These are phyloP conservation scores for Cherax quadricarinatus DNA, from an alignment of 1,140 invertebrate genomes.

Conservation along the genomic window DNA sequence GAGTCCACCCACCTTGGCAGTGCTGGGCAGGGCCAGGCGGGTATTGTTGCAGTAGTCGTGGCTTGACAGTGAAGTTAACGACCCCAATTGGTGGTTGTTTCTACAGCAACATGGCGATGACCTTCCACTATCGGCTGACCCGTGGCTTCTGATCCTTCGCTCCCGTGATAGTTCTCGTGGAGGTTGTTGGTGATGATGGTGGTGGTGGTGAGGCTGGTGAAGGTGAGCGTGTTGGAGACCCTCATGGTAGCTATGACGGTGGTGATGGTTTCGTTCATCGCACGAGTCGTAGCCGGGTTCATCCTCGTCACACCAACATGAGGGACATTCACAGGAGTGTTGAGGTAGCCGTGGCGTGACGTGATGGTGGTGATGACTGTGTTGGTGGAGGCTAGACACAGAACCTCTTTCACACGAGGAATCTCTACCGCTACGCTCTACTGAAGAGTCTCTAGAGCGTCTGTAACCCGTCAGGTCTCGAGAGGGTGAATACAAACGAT, in stretches of 20 bases:
- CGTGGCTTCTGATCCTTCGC: constrained; percentile 31
- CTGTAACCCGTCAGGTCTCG: constrained; percentile 39
- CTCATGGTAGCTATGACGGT: constrained; percentile 68
- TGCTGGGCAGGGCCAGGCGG: constrained; percentile 61
- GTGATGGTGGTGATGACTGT: constrained; percentile 54
- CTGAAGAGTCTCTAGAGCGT: constrained; percentile 60
- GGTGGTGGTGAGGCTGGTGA: constrained; percentile 38
- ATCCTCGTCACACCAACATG: constrained; percentile 66
- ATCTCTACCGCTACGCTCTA: constrained; percentile 56
- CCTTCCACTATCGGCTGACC: constrained; percentile 51
- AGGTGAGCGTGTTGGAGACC: constrained; percentile 64
- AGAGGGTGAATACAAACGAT: constrained; percentile 53
- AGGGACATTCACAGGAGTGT: constrained; percentile 33
- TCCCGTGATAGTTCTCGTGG: constrained; percentile 39
- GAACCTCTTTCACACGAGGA: constrained; percentile 62
- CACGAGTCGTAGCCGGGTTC: constrained; percentile 62
- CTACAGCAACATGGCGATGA: constrained; percentile 60
- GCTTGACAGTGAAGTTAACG: constrained; percentile 46
- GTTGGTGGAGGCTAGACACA: constrained; percentile 54
- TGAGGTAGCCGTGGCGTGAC: constrained; percentile 24
- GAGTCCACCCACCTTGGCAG: constrained; percentile 63
- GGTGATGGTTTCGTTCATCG: constrained; percentile 61
- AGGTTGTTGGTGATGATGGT: background rate
- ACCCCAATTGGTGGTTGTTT: constrained; percentile 41
- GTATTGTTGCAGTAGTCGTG: constrained; percentile 47